These are phyloP conservation scores for Trachelus tabidus DNA, from an alignment of 2,888 invertebrate genomes.

Conservation along the genomic window DNA sequence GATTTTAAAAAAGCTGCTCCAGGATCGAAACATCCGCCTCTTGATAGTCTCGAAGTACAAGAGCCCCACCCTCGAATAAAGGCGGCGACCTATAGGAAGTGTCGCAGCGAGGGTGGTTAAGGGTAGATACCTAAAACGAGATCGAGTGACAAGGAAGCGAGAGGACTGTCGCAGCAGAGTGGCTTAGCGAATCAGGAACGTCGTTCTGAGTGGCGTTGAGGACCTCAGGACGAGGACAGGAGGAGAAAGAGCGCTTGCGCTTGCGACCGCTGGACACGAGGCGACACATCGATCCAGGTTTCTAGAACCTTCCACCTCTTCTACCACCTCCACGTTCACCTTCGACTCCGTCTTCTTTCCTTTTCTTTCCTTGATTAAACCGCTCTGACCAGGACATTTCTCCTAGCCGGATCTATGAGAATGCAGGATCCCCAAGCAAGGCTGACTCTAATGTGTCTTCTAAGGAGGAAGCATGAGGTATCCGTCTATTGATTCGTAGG, in stretches of 20 bases:
- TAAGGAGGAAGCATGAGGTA: not conserved
- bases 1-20: not conserved
- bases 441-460: not conserved
- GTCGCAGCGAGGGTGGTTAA: slow-evolving; percentile 1
- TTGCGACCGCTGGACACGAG: slow-evolving; percentile 58
- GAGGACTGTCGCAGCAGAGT: slow-evolving; percentile 17
- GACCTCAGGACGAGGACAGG: slow-evolving; percentile 4
- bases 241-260: slow-evolving; percentile 55
- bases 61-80: slow-evolving; percentile 30
- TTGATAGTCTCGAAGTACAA: not conserved
- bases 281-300: slow-evolving; percentile 63
- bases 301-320: slow-evolving; percentile 46
- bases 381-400: slow-evolving; percentile 29
- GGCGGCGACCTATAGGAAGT: slow-evolving; percentile 32
- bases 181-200: slow-evolving; percentile 51
- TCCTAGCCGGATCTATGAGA: not conserved
- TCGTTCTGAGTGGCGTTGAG: slow-evolving; percentile 13
- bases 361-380: slow-evolving; percentile 57
- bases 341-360: slow-evolving; percentile 29
- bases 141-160: slow-evolving; percentile 12
- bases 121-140: not conserved
- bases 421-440: not conserved
- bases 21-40: not conserved
- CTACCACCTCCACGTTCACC: slow-evolving; percentile 26
- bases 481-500: not conserved